Evolutionary conservation across 2,797 vertebrate genomes (phyloP).

Genomic region (Gymnodraco acuticeps): DNA sequence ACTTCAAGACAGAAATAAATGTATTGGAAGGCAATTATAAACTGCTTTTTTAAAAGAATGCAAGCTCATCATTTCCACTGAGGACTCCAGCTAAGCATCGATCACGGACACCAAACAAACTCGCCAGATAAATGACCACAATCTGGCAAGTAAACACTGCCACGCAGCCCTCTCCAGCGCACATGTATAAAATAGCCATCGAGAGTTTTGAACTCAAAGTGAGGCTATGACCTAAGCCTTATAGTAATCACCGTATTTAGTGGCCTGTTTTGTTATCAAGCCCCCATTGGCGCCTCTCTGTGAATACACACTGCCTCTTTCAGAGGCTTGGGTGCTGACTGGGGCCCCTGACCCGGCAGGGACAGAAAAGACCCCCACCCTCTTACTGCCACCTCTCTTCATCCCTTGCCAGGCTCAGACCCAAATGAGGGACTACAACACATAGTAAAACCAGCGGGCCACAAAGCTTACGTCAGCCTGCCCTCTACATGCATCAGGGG

Average conservation of each 20-base stretch:
- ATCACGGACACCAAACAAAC: constrained; percentile 49
- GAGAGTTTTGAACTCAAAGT: constrained; percentile 53
- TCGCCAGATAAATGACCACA: constrained; percentile 59
- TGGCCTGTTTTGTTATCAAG: constrained; percentile 80
- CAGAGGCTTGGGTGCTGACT: constrained; percentile 73
- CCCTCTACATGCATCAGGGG: constrained; percentile 57
- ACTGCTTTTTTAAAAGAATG: constrained; percentile 18
- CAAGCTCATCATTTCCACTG: constrained; percentile 60
- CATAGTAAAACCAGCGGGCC: constrained; percentile 62
- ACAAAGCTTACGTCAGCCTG: constrained; percentile 64
- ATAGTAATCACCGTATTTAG: constrained; percentile 81
- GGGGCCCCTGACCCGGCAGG: constrained; percentile 70
- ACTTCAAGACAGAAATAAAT: neutral
- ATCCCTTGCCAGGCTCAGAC: constrained; percentile 49
- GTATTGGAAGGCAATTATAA: constrained; percentile 1
- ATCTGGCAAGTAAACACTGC: constrained; percentile 57
- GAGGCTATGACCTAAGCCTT: constrained; percentile 73
- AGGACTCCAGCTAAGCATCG: constrained; percentile 40
- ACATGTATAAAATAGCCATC: constrained; percentile 49
- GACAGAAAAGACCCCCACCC: constrained; percentile 58
- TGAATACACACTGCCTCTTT: constrained; percentile 80
- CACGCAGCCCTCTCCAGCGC: constrained; percentile 24
- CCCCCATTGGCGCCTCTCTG: constrained; percentile 75
- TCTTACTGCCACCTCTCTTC: constrained; percentile 35
- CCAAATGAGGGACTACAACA: constrained; percentile 67